Percentiles rank a stretch among this genome's conserved stretches.
These are phyloP conservation scores for Tragulus kanchil DNA, from an alignment of 2,113 vertebrate genomes.

Conservation along the genomic window DNA sequence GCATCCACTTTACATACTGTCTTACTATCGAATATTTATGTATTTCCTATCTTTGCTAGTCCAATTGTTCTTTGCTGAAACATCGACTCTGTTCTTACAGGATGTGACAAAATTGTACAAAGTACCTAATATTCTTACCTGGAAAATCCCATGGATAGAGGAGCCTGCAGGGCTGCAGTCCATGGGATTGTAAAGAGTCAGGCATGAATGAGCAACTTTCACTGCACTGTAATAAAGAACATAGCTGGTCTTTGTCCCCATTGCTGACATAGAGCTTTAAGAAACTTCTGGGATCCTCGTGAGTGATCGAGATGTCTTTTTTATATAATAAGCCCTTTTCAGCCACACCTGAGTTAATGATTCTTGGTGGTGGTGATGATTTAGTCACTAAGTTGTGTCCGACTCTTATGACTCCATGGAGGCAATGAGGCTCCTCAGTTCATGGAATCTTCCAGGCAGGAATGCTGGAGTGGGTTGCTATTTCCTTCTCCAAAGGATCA, in stretches of 20 bases:
- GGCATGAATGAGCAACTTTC: no score
- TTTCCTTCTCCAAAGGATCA: background rate
- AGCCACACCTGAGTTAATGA: background rate
- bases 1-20: background rate
- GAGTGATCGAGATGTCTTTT: background rate
- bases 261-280: background rate
- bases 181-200: no score
- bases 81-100: background rate
- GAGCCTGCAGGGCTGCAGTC: no score
- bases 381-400: background rate
- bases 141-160: no score
- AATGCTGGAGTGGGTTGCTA: background rate
- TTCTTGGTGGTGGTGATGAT: background rate
- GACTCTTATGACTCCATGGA: background rate
- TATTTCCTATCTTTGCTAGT: background rate
- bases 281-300: background rate
- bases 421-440: background rate
- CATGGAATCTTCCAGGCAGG: background rate
- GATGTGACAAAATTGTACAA: background rate
- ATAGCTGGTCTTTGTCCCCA: background rate
- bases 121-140: background rate
- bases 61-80: background rate
- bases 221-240: background rate
- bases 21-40: background rate
- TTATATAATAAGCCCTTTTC: background rate